Conservation (phyloP, 1,140 invertebrate species). For the Chionoecetes opilio region DNA sequence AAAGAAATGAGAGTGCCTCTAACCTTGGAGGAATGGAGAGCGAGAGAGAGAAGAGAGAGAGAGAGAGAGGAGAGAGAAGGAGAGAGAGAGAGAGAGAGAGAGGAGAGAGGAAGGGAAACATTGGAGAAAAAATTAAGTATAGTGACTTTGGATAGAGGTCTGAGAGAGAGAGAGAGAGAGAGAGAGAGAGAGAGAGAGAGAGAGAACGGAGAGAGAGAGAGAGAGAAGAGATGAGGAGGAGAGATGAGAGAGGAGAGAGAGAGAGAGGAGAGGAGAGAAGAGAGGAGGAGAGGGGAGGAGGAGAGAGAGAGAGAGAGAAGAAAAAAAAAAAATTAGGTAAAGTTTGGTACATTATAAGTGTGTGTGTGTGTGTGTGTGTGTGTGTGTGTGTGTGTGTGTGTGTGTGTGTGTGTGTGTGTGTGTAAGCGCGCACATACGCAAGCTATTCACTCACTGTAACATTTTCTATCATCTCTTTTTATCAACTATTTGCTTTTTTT, state of each 20-base stretch:
- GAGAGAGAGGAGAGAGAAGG: background rate
- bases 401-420: background rate
- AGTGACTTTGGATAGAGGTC: background rate
- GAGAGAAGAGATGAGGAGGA: background rate
- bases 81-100: background rate
- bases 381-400: background rate
- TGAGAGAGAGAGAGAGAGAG: background rate
- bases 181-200: constrained; percentile 7
- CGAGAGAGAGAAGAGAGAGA: background rate
- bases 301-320: no score
- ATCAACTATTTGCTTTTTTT: no score
- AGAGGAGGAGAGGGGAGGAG: no score
- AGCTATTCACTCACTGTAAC: no score
- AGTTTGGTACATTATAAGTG: no score
- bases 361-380: no score
- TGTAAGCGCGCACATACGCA: background rate
- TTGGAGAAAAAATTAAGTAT: background rate
- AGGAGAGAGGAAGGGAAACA: background rate
- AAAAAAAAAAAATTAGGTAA: no score
- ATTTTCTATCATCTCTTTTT: no score
- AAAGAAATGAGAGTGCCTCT: constrained; percentile 3
- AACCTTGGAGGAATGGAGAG: background rate
- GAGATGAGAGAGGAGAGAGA: no score
- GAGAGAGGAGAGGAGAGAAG: no score
- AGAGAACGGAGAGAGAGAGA: background rate